phyloP scores from a whole-genome alignment of 2,888 invertebrate genomes.

The Chloromyia formosa region DNA sequence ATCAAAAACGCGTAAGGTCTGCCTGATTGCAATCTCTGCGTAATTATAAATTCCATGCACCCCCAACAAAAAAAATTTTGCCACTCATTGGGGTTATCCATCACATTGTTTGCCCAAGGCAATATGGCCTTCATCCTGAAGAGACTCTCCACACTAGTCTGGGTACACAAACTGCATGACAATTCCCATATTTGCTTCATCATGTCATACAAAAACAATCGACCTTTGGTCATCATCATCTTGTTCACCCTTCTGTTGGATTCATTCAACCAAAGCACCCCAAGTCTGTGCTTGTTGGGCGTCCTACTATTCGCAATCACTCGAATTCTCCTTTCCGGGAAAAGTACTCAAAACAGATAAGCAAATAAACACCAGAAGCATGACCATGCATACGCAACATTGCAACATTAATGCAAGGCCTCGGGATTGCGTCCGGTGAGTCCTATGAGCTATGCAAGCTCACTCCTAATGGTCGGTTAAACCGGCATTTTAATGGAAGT shows the following conservation, averaged over 20 bases:
- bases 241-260: neutral
- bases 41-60: no score
- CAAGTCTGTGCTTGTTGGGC: neutral
- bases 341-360: slow-evolving; percentile 28
- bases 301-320: neutral
- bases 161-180: slow-evolving; percentile 33
- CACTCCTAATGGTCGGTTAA: neutral
- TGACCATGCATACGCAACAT: slow-evolving; percentile 41
- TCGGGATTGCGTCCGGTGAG: neutral
- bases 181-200: slow-evolving; percentile 37
- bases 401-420: slow-evolving; percentile 37
- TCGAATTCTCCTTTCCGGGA: slow-evolving; percentile 5
- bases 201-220: slow-evolving; percentile 23
- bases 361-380: slow-evolving; percentile 39
- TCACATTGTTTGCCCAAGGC: no score
- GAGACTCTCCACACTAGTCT: slow-evolving; percentile 13
- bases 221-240: slow-evolving; percentile 14
- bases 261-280: neutral
- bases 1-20: no score
- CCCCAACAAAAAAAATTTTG: no score
- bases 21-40: no score
- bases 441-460: neutral
- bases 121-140: slow-evolving; percentile 6
- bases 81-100: no score
- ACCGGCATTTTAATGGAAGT: slow-evolving; percentile 35